These are phyloP conservation scores for Selenia dentaria DNA, from an alignment of 2,888 invertebrate genomes.

Conservation along the genomic window DNA sequence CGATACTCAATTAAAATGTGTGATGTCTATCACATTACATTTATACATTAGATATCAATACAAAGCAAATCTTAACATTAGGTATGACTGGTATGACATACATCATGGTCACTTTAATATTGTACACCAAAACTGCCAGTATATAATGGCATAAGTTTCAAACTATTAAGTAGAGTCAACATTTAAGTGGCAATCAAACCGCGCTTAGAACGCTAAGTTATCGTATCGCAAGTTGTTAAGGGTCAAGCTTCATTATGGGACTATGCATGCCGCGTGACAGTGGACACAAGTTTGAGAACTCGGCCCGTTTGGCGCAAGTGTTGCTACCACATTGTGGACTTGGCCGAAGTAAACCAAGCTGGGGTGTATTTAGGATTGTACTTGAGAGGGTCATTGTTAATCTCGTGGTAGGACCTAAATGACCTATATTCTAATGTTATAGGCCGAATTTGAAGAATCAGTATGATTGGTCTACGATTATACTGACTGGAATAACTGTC, in stretches of 20 bases:
- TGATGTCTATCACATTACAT: no score
- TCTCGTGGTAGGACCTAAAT: no score
- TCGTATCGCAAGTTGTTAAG: slow-evolving; percentile 61
- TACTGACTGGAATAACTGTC: no score
- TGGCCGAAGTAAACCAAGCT: slow-evolving; percentile 28
- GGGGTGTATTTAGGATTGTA: slow-evolving; percentile 19
- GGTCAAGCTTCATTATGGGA: slow-evolving; percentile 76
- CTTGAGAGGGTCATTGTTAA: background rate
- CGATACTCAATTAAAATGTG: no score
- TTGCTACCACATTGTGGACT: slow-evolving; percentile 63
- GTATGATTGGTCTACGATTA: no score
- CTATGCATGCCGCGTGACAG: slow-evolving; percentile 70
- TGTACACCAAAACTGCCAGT: slow-evolving; percentile 49
- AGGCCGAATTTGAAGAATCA: no score
- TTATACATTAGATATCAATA: no score
- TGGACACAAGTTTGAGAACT: slow-evolving; percentile 53
- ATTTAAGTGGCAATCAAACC: slow-evolving; percentile 78
- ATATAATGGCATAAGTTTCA: slow-evolving; percentile 69
- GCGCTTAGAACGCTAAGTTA: slow-evolving; percentile 75
- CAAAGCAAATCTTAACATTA: no score
- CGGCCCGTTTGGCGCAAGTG: slow-evolving; percentile 77
- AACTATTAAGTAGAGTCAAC: slow-evolving; percentile 67
- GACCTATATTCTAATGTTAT: no score
- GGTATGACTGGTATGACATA: no score
- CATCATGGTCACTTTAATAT: slow-evolving; percentile 15